Evolutionary conservation across 2,797 vertebrate genomes (phyloP), one percentile per base, ranked within the genome.

Genomic region (Malurus leucopterus): DNA sequence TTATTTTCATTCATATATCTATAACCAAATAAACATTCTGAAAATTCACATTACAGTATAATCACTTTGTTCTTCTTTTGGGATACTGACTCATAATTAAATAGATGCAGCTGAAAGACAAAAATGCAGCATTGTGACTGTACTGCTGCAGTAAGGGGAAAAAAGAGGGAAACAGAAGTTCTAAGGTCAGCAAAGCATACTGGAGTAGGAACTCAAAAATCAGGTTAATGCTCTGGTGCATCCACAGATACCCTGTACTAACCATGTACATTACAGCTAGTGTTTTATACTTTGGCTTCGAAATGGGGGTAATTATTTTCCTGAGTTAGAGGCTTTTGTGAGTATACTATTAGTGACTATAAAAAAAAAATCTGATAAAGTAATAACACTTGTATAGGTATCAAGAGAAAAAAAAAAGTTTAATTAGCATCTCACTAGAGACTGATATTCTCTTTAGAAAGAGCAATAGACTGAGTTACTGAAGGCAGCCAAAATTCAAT

Each of bases 61-160:
- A 94, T 92, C 68, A 87, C 88, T 95, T 95, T 85, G 86, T 96
- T 96, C 91, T 93, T 83, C 71, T 96, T 92, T 65, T 92, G 88
- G 55, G 55, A 84, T 61, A 86, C 43, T 82, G 84, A 93, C 79
- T 95, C 93, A 94, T 74, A 93, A 72, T 90, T 90, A 93, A 95
- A 86, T 78, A 89, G 50, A 94, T 74, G 69, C 90, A 90, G 83
- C 75, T 84, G 61, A 91, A 74, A 77, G 71, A 83, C 59, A 64
- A 65, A 89, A 90, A 92, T 30, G 29, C 74, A 57, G 30, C 11
- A 3, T 76, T 86, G 70, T 59, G 70, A 72, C 27, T 63, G 43
- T 34, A 68, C 32, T 81, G 57, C 53, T 83, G 47, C 57, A 70
- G 30, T 49, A 70, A 84, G 55, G 24, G 14, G 13, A 26, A 61